These are phyloP conservation scores for Tipula unca DNA, from an alignment of 2,888 invertebrate genomes.

Conservation along the genomic window DNA sequence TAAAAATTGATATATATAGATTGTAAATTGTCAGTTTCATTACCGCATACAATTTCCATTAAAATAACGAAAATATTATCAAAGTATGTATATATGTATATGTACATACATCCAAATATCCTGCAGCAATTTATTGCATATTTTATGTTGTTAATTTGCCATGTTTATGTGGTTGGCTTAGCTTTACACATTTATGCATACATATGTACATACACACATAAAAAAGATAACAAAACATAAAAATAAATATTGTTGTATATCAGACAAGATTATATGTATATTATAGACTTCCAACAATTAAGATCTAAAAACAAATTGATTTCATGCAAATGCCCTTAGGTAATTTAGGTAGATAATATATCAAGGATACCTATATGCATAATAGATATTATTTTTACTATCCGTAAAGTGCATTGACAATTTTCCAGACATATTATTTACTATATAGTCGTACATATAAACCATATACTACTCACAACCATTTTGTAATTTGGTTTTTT, in stretches of 20 bases:
- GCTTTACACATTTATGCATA: neutral
- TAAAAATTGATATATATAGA: neutral
- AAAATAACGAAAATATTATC: neutral
- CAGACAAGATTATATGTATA: neutral
- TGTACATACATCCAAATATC: neutral
- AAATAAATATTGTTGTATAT: neutral
- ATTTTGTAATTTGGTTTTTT: slow-evolving; percentile 4
- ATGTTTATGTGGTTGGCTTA: neutral
- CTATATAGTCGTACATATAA: neutral
- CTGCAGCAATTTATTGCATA: neutral
- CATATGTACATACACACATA: neutral
- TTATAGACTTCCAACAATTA: neutral
- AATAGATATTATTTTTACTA: neutral
- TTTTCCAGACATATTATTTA: neutral
- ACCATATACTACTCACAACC: neutral
- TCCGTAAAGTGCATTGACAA: neutral
- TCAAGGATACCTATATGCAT: neutral
- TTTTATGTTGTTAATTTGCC: neutral
- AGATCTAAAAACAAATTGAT: neutral
- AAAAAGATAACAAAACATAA: neutral
- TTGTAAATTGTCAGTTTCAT: neutral
- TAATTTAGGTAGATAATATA: too few relatives aligned
- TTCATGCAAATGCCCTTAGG: neutral
- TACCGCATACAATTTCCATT: neutral
- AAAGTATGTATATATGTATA: too few relatives aligned